These are phyloP conservation scores for Saimiri boliviensis DNA, from an alignment of 2,113 vertebrate genomes.

Conservation along the genomic window DNA sequence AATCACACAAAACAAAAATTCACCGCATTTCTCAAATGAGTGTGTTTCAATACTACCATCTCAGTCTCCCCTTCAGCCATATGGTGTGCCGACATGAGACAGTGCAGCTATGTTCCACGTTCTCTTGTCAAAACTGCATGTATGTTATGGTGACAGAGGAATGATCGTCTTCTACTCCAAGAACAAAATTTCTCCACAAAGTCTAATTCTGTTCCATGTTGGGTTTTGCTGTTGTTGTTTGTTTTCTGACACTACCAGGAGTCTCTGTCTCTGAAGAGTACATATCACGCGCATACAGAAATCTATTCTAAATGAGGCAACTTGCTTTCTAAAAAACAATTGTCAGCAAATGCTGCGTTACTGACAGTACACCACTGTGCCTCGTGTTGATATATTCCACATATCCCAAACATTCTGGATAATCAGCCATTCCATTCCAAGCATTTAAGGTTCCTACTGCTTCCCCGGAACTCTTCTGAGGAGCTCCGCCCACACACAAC, in stretches of 20 bases:
- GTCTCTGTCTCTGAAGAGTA: neutral
- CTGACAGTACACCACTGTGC: neutral
- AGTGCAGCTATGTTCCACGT: neutral
- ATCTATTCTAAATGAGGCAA: neutral
- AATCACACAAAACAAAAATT: neutral
- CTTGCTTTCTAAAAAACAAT: neutral
- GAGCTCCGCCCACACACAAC: conserved; percentile 42
- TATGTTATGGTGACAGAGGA: rapidly evolving
- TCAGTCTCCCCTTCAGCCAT: neutral
- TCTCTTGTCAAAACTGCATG: neutral
- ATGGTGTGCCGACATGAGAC: rapidly evolving
- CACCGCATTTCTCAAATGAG: neutral
- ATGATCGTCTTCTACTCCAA: neutral
- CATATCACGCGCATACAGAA: neutral
- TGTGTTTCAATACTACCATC: neutral
- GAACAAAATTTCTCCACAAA: neutral
- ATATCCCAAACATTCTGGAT: conserved; percentile 27
- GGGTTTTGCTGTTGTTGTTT: neutral
- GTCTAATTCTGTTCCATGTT: neutral
- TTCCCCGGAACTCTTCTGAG: conserved; percentile 29
- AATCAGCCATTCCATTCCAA: neutral
- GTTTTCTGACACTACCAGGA: conserved; percentile 26
- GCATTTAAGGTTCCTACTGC: neutral
- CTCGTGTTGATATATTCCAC: neutral
- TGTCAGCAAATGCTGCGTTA: neutral